A percentile compares a stretch with the other conserved stretches of the same genome.
phyloP scores from a whole-genome alignment of 2,797 vertebrate genomes.

The Danio choprae region DNA sequence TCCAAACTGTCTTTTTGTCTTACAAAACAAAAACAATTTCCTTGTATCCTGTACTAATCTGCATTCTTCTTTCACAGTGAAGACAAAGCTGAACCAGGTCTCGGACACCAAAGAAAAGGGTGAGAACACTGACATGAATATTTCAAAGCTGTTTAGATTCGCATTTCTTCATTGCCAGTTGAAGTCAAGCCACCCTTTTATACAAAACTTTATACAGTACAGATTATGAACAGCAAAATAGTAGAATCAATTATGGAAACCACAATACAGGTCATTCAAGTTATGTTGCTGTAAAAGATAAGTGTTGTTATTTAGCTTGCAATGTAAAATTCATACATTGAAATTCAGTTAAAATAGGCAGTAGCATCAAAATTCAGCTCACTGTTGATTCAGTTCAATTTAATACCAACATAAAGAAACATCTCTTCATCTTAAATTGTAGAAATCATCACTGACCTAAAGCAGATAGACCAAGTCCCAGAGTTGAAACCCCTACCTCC shows the following conservation, averaged over 20 bases:
- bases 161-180: neutral
- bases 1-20: neutral
- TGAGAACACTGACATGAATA: slow-evolving; percentile 64
- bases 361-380: no score
- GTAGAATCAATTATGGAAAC: no score
- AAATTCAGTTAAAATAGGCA: no score
- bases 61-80: slow-evolving; percentile 58
- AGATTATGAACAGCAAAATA: no score
- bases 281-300: no score
- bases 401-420: neutral
- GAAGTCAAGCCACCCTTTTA: no score
- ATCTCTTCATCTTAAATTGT: neutral
- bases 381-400: no score
- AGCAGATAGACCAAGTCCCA: slow-evolving; percentile 40
- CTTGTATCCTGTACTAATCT: slow-evolving; percentile 61
- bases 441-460: slow-evolving; percentile 37
- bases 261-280: no score
- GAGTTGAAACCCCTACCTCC: slow-evolving; percentile 46
- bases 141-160: neutral
- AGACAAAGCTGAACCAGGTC: slow-evolving; percentile 74
- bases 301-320: no score
- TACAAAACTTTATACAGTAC: no score
- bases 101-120: slow-evolving; percentile 71
- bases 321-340: no score
- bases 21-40: slow-evolving; percentile 63